These are phyloP conservation scores for Lordiphosa stackelbergi DNA, from an alignment of 1,140 invertebrate genomes.

Conservation along the genomic window DNA sequence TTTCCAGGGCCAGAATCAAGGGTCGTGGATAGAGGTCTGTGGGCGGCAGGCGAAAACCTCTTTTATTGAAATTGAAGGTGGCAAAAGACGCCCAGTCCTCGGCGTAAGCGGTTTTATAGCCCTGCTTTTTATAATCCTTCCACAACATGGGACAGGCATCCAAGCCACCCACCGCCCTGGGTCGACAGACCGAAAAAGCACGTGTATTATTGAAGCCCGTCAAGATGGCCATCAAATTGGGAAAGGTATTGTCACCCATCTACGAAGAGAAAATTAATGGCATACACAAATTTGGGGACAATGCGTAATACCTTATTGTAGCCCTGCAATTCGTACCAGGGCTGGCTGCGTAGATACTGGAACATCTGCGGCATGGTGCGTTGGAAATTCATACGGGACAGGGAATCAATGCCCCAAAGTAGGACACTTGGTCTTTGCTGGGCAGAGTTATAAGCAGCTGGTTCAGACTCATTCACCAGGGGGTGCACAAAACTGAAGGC, in stretches of 20 bases:
- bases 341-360: conserved; percentile 38
- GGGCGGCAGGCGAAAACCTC: conserved; percentile 86
- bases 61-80: conserved; percentile 88
- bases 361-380: conserved; percentile 53
- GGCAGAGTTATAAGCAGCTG: too few relatives aligned
- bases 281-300: neutral
- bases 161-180: conserved; percentile 77
- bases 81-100: conserved; percentile 86
- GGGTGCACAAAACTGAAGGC: conserved; percentile 62
- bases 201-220: conserved; percentile 81
- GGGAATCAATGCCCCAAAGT: conserved; percentile 66
- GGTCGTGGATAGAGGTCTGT: conserved; percentile 90
- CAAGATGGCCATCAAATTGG: conserved; percentile 87
- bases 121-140: conserved; percentile 83
- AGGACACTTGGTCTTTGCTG: conserved; percentile 44
- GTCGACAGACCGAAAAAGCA: conserved; percentile 78
- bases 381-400: conserved; percentile 77
- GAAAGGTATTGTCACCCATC: conserved; percentile 88
- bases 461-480: neutral
- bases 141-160: conserved; percentile 87
- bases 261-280: conserved; percentile 32
- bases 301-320: conserved; percentile 58
- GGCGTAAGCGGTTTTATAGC: conserved; percentile 86
- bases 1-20: conserved; percentile 82
- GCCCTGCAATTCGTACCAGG: conserved; percentile 59